Base-by-base conservation (phyloP, 2,888 invertebrate genomes). In the Cephus sareptanus region DNA sequence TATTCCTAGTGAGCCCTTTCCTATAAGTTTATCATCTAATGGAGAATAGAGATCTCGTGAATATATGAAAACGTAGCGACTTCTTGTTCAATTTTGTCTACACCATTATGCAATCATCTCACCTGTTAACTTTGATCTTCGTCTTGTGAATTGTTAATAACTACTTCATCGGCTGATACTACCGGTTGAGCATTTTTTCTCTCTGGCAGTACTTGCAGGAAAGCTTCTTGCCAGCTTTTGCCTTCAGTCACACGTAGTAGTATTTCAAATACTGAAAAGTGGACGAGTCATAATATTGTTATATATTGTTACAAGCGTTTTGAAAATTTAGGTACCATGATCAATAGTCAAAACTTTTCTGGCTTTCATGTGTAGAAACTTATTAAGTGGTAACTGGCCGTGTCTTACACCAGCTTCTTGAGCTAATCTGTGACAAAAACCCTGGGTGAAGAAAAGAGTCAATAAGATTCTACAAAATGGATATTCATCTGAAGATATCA, bases 341-440 rank as follows among this genome's bases (percentile, higher is more conserved):
- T 98, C 98, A 84, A 99, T 96, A 71, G 98, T 98, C 79, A 99
- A 93, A 75, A 99, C 99, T 92, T 97, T 97, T 85, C 98, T 94
- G 11, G 97, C 96, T 92, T 97, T 97, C 96, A 99, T 96, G 87
- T 96, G 94, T 74, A 99, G 94, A 93, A 96, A 96, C 91, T 98
- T 96, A 82, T 95, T 95, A 84, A 99, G 94, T 0, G 99, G 99
- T 74, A 99, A 92, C 86, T 97, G 95, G 0, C 94, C 98, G 92
- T 98, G 98, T 80, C 92, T 92, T 40, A 98, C 93, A 4, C 95
- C 96, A 89, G 96, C 95, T 86, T 96, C 94, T 69, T 93, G 89
- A 3, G 99, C 99, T 85, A 96, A 93, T 84, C 95, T 94, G 90
- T 96, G 94, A 89, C 98, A 98, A 30, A 97, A 92, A 3, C 98